Base-by-base conservation (phyloP, 2,113 vertebrate species). In the Piliocolobus tephrosceles region DNA sequence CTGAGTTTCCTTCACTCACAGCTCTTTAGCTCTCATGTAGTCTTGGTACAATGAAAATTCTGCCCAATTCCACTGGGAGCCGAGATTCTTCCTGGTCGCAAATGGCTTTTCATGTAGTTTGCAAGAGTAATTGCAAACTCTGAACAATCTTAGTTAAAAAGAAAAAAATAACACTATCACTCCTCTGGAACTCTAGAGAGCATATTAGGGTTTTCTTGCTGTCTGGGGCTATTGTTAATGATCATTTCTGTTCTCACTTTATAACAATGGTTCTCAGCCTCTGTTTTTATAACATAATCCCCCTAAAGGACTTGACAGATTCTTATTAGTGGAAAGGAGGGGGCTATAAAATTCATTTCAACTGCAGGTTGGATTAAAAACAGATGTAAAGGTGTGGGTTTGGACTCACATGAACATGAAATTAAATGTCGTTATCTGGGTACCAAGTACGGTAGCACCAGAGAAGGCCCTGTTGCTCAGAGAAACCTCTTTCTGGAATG, bases 71-170 rank as follows among this genome's bases (percentile, higher is more conserved):
- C 40, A 5, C 55, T 2, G 52, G 80, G 66, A 32, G 79, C n/a
- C 32, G 9, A 9, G 38, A 47, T 68, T 58, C 85, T 89, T 40
- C 58, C 43, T 27, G 78, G 32, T 45, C 43, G 12, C 45, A 76
- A 70, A 79, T 30, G 18, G 22, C 70, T 90, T 38, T 90, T 87
- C 38, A 78, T 20, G 11, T 40, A 27, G 5, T 90, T 79, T 95
- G 22, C 35, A 38, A 14, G 87, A 94, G n/a, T 86, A 55, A 95
- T 94, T 40, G 68, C 64, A 80, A 93, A 92, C 57, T 76, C 66
- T 43, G 64, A 57, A 23, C 64, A 75, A 32, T 83, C 47, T 76
- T 90, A 16, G 2, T 75, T 84, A 5, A 45, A 76, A 61, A 61
- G 35, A 64, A 47, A 76, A 23, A 64, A 18, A 27, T 20, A 38